Percentiles rank a stretch among this genome's conserved stretches.
These are phyloP conservation scores for Polydrusus cervinus DNA, from an alignment of 2,888 invertebrate species.

Conservation along the genomic window DNA sequence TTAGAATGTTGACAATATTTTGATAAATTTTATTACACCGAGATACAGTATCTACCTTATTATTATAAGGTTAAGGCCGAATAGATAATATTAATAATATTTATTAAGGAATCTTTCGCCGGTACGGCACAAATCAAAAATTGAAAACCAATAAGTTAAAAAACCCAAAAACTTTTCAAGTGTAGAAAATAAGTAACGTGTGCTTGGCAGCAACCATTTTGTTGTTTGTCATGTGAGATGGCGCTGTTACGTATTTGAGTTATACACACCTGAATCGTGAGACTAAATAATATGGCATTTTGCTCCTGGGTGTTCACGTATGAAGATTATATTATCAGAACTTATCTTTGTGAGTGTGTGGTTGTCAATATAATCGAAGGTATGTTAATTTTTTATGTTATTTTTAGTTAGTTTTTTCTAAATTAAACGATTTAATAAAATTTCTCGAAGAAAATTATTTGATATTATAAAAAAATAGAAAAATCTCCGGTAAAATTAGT, in stretches of 20 bases:
- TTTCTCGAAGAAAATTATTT: not conserved
- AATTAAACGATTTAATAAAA: not conserved
- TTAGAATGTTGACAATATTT: conserved; percentile 66
- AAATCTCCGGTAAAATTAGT: too few species aligned
- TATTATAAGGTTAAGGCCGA: conserved; percentile 67
- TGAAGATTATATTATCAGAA: conserved; percentile 47
- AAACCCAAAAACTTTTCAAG: conserved; percentile 6
- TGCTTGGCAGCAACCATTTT: conserved; percentile 58
- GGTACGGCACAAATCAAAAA: conserved; percentile 8
- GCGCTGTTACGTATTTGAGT: conserved; percentile 53
- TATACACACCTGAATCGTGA: conserved; percentile 44
- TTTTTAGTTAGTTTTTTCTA: conserved; percentile 2
- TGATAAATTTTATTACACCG: conserved; percentile 64
- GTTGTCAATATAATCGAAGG: conserved; percentile 39
- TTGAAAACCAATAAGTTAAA: conserved; percentile 9
- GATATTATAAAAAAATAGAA: not conserved
- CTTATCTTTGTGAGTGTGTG: conserved; percentile 44
- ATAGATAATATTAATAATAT: conserved; percentile 67
- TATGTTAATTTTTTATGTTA: conserved; percentile 27
- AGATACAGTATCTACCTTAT: conserved; percentile 63
- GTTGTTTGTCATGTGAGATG: conserved; percentile 60
- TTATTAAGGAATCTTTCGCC: conserved; percentile 66
- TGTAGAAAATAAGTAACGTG: conserved; percentile 17
- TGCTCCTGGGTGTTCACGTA: conserved; percentile 39
- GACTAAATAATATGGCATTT: conserved; percentile 46